Evolutionary conservation across 2,797 vertebrate species (phyloP).

Genomic region (Melanotaenia maccullochi): DNA sequence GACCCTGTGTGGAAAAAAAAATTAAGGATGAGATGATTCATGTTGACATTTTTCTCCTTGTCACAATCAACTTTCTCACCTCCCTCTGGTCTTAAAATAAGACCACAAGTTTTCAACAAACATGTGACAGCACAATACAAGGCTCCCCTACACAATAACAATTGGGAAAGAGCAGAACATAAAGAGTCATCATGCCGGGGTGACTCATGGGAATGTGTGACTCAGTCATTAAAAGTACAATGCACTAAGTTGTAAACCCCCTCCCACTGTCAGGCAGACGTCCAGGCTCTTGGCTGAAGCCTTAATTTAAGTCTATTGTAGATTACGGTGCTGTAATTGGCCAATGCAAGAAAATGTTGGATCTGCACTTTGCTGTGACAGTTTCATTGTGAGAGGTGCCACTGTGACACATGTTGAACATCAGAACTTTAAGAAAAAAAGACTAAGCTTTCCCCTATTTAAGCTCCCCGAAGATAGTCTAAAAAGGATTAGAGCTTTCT

Average conservation of each 20-base stretch:
- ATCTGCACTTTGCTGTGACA: conserved; percentile 58
- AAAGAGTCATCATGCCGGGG: conserved; percentile 1
- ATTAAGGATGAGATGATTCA: conserved; percentile 6
- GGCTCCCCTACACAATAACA: background rate
- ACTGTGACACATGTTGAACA: conserved; percentile 52
- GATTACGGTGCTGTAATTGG: conserved; percentile 62
- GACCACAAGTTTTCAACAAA: conserved; percentile 6
- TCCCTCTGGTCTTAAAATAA: conserved; percentile 12
- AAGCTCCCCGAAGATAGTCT: conserved; percentile 39
- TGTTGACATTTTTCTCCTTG: background rate
- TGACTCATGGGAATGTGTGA: conserved; percentile 22
- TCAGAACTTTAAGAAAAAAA: conserved; percentile 19
- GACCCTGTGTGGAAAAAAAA: conserved; percentile 2
- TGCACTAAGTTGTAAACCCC: conserved; percentile 37
- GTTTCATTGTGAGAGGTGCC: conserved; percentile 61
- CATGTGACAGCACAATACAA: background rate
- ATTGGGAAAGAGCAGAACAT: background rate
- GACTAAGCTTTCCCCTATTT: conserved; percentile 29
- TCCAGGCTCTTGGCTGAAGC: conserved; percentile 17
- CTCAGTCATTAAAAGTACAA: conserved; percentile 36
- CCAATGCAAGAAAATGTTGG: conserved; percentile 49
- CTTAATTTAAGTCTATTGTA: conserved; percentile 51
- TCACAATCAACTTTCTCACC: conserved; percentile 15
- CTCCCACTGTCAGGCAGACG: conserved; percentile 25
- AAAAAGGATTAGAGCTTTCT: conserved; percentile 51